Conservation (phyloP, 2,888 invertebrate genomes). For the Odontocolon sp. region DNA sequence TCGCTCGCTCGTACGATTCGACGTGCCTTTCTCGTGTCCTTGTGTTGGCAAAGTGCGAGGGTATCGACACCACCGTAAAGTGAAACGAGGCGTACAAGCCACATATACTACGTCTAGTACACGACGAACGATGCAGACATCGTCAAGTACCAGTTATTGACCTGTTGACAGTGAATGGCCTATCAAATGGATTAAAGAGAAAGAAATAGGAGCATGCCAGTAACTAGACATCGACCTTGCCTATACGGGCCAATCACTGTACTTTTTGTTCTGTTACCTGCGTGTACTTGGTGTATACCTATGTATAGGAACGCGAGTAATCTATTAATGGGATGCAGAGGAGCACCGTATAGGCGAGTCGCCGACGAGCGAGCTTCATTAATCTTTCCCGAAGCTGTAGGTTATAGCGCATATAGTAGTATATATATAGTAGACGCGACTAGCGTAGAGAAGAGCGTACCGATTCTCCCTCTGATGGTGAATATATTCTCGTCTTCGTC, state of each 20-base stretch:
- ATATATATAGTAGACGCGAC: slow-evolving; percentile 15
- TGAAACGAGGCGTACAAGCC: slow-evolving; percentile 15
- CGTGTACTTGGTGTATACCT: too few relatives aligned
- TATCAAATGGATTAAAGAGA: too few relatives aligned
- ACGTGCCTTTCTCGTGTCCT: slow-evolving; percentile 33
- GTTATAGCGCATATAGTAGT: slow-evolving; percentile 38
- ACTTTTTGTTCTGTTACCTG: too few relatives aligned
- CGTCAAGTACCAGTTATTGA: too few relatives aligned
- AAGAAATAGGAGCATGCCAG: too few relatives aligned
- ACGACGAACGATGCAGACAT: too few relatives aligned
- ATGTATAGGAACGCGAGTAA: slow-evolving; percentile 57
- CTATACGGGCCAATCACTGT: too few relatives aligned
- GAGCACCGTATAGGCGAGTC: slow-evolving; percentile 55
- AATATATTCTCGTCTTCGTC: slow-evolving; percentile 23
- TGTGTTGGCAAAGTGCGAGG: slow-evolving; percentile 29
- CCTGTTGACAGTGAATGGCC: too few relatives aligned
- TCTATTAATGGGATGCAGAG: slow-evolving; percentile 72
- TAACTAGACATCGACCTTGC: too few relatives aligned
- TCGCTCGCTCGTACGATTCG: slow-evolving; percentile 43
- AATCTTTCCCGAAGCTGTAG: slow-evolving; percentile 65
- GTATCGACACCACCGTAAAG: slow-evolving; percentile 41
- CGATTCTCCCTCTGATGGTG: background rate
- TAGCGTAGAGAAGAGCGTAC: slow-evolving; percentile 2
- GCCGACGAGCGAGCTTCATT: slow-evolving; percentile 69
- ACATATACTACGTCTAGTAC: slow-evolving; percentile 4